Evolutionary conservation across 2,113 vertebrate genomes (phyloP).

Genomic region (Chloroceryle aenea): DNA sequence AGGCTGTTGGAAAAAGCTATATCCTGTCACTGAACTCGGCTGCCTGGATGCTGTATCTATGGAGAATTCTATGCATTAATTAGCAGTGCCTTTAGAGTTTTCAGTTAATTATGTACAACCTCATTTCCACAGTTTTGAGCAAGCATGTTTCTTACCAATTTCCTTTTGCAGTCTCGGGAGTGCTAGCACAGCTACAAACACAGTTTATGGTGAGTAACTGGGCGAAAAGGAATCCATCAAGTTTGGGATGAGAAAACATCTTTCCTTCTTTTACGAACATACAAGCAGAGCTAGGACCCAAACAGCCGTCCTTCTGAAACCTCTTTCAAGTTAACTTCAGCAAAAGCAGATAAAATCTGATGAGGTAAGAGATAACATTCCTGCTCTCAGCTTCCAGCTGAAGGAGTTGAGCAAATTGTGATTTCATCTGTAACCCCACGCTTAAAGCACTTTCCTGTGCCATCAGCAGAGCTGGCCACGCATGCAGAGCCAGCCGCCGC

Average conservation of each 20-base stretch:
- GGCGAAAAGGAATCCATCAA: not conserved
- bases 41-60: not conserved
- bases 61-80: conserved; percentile 31
- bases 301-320: not conserved
- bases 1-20: not conserved
- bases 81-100: not conserved
- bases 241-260: not conserved
- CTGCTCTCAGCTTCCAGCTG: conserved; percentile 11
- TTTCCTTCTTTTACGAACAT: not conserved
- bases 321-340: not conserved
- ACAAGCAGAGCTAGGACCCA: not conserved
- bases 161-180: not conserved
- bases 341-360: not conserved
- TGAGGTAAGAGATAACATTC: conserved; percentile 19
- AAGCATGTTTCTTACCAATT: not conserved
- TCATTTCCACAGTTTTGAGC: not conserved
- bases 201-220: not conserved
- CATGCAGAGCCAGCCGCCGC: not conserved
- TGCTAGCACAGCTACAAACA: not conserved
- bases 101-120: conserved; percentile 26
- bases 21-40: not conserved
- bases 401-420: conserved; percentile 18
- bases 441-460: not conserved
- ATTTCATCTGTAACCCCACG: not conserved
- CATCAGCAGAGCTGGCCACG: not conserved